phyloP scores from a whole-genome alignment of 2,888 invertebrate species.

The Bibio marci region DNA sequence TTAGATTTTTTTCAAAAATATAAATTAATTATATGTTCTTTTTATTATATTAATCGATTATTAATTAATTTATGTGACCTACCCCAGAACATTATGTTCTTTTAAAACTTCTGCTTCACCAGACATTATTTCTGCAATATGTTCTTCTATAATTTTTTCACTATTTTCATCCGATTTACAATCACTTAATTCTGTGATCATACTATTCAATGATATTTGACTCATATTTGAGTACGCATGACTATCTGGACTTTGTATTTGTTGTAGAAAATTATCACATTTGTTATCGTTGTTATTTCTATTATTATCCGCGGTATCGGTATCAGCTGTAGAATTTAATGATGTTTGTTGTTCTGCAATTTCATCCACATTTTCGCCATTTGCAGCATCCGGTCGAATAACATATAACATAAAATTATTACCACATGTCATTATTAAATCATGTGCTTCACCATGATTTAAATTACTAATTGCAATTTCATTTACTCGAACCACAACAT shows the following conservation, averaged over 20 bases:
- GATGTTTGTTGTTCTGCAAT: constrained; percentile 38
- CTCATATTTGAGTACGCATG: not conserved
- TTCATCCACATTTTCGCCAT: constrained; percentile 21
- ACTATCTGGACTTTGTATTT: constrained; percentile 1
- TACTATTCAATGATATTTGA: constrained; percentile 1
- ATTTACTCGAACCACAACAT: constrained; percentile 63
- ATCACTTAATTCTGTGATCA: constrained; percentile 10
- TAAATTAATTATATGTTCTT: no score
- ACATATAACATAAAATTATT: constrained; percentile 49
- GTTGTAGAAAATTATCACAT: not conserved
- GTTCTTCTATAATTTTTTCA: constrained; percentile 39
- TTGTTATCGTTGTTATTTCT: not conserved
- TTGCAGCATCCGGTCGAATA: not conserved
- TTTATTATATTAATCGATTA: constrained; percentile 5
- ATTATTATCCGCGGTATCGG: not conserved
- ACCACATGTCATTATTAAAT: constrained; percentile 49
- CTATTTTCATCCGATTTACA: constrained; percentile 18
- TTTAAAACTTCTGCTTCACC: constrained; percentile 49
- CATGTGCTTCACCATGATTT: constrained; percentile 63
- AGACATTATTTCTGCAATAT: constrained; percentile 47
- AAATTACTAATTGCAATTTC: constrained; percentile 46
- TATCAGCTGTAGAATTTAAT: not conserved
- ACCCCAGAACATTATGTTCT: constrained; percentile 54
- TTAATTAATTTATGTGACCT: constrained; percentile 8
- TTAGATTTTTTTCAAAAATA: no score